Conservation (phyloP, 2,888 invertebrate species). For the Matsumyia berberina region DNA sequence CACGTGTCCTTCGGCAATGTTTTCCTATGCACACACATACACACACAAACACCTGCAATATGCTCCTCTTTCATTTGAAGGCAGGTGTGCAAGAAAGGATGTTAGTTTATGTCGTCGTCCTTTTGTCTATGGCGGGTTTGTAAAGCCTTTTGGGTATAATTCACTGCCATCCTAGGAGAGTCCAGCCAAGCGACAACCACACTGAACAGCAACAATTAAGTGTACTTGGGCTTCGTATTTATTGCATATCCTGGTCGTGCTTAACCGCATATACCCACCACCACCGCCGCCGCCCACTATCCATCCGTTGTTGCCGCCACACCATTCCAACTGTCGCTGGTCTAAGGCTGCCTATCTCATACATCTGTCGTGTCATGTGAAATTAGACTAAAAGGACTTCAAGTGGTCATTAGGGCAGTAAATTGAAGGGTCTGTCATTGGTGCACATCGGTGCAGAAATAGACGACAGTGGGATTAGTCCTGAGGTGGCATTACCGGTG, state of each 20-base stretch:
- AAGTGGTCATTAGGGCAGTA: slow-evolving; percentile 75
- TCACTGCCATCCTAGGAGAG: slow-evolving; percentile 44
- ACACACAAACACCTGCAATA: not conserved
- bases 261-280: slow-evolving; percentile 15
- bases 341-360: slow-evolving; percentile 55
- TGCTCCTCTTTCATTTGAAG: not conserved
- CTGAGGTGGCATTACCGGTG: no score
- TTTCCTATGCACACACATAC: slow-evolving; percentile 25
- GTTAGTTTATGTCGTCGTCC: slow-evolving; percentile 59
- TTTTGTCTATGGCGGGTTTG: slow-evolving; percentile 56
- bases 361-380: slow-evolving; percentile 70
- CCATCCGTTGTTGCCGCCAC: not conserved
- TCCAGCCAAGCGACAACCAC: slow-evolving; percentile 66
- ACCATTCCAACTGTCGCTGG: not conserved
- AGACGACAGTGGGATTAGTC: slow-evolving; percentile 48
- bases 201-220: slow-evolving; percentile 72
- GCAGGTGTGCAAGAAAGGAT: slow-evolving; percentile 63
- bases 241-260: slow-evolving; percentile 64
- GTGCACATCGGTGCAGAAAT: slow-evolving; percentile 63
- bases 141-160: slow-evolving; percentile 66
- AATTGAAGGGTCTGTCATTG: slow-evolving; percentile 74
- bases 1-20: slow-evolving; percentile 38
- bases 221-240: slow-evolving; percentile 68
- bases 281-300: not conserved
- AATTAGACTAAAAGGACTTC: slow-evolving; percentile 73